Conservation (phyloP, 1,140 invertebrate species). For the Zaprionus africanus region DNA sequence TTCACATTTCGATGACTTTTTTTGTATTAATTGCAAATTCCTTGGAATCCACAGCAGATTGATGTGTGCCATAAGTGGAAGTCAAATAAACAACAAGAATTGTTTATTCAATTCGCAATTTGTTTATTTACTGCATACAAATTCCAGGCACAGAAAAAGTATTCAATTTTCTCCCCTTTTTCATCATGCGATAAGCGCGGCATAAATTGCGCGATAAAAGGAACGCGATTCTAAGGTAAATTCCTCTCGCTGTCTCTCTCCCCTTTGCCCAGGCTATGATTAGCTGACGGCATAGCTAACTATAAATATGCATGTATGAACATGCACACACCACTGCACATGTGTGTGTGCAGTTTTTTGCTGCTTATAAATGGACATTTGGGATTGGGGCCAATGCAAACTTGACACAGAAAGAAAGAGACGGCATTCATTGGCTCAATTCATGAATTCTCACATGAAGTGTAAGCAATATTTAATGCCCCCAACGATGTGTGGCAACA, state of each 20-base stretch:
- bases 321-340: conserved; percentile 4
- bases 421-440: conserved; percentile 56
- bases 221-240: not conserved
- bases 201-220: conserved; percentile 11
- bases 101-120: conserved; percentile 1
- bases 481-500: conserved; percentile 23
- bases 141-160: not conserved
- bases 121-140: conserved; percentile 4
- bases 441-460: conserved; percentile 59
- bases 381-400: conserved; percentile 67
- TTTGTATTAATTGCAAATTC: not conserved
- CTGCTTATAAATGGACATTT: not conserved
- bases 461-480: conserved; percentile 72
- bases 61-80: not conserved
- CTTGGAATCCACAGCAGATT: not conserved
- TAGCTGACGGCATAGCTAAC: conserved; percentile 46
- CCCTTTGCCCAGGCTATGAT: conserved; percentile 14
- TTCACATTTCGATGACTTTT: not conserved
- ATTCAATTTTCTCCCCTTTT: conserved; percentile 3
- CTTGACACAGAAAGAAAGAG: conserved; percentile 61
- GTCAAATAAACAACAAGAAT: not conserved
- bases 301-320: conserved; percentile 14
- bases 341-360: conserved; percentile 19
- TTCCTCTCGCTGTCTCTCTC: not conserved
- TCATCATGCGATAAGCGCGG: not conserved